phyloP scores from a whole-genome alignment of 2,797 vertebrate species.

The Erethizon dorsatum region DNA sequence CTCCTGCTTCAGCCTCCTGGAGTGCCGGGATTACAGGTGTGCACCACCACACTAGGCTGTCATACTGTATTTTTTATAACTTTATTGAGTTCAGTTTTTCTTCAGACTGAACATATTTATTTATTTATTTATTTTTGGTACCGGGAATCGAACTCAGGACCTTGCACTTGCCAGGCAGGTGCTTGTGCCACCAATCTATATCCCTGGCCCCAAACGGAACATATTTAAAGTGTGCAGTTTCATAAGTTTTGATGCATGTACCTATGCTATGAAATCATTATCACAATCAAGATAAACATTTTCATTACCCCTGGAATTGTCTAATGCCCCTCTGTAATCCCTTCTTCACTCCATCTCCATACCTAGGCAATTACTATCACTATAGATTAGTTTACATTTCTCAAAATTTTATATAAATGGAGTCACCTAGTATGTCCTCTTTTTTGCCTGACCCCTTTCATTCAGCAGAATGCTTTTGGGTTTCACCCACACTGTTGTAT shows the following conservation, averaged over 20 bases:
- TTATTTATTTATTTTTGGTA: too few relatives aligned
- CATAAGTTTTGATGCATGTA: not conserved
- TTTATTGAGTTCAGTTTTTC: conserved; percentile 40
- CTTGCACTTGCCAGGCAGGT: too few relatives aligned
- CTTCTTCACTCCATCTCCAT: not conserved
- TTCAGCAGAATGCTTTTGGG: conserved; percentile 14
- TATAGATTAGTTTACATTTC: conserved; percentile 42
- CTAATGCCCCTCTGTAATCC: conserved; percentile 16
- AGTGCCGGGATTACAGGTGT: not conserved
- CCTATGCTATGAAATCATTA: not conserved
- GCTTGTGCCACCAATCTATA: too few relatives aligned
- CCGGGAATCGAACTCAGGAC: too few relatives aligned
- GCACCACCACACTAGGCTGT: not conserved
- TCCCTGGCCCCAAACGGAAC: too few relatives aligned
- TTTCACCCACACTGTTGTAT: conserved; percentile 5
- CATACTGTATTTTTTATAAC: not conserved
- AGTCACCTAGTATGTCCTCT: not conserved
- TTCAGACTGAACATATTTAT: not conserved
- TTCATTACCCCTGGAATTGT: conserved; percentile 3
- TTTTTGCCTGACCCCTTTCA: not conserved
- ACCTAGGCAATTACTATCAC: not conserved
- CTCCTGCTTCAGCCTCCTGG: not conserved
- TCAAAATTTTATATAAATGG: conserved; percentile 23
- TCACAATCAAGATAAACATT: not conserved
- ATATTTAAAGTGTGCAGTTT: conserved; percentile 8